Evolutionary conservation across 2,888 invertebrate species (phyloP).

Genomic region (Zonitis immaculata): DNA sequence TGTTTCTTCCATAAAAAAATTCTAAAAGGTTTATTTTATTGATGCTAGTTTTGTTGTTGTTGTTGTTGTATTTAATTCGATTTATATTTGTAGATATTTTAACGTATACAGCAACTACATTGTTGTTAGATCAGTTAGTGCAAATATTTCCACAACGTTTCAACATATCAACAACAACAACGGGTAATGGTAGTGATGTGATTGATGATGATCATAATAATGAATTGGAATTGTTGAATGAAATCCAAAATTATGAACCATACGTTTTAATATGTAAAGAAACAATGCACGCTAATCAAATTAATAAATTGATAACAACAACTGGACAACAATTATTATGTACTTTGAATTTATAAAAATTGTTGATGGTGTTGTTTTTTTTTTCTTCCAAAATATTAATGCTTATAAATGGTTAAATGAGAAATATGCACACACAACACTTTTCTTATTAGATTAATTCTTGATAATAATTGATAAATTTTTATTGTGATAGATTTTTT

Average conservation of each 20-base stretch:
- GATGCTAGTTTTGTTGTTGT: no score
- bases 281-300: slow-evolving; percentile 58
- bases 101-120: slow-evolving; percentile 47
- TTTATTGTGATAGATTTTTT: not conserved
- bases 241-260: slow-evolving; percentile 47
- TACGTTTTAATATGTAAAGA: slow-evolving; percentile 53
- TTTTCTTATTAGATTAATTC: no score
- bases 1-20: slow-evolving; percentile 45
- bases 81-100: no score
- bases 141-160: slow-evolving; percentile 47
- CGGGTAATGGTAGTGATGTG: not conserved
- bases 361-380: not conserved
- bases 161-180: slow-evolving; percentile 31
- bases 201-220: slow-evolving; percentile 12
- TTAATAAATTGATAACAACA: slow-evolving; percentile 56
- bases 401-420: no score
- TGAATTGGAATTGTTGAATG: slow-evolving; percentile 40
- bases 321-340: slow-evolving; percentile 55
- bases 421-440: no score
- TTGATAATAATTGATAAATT: not conserved
- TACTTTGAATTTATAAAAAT: slow-evolving; percentile 43
- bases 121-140: slow-evolving; percentile 47
- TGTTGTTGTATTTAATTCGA: no score
- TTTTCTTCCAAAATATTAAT: not conserved
- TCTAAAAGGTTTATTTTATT: no score